A percentile compares a stretch with the other conserved stretches of the same genome.
phyloP scores from a whole-genome alignment of 2,113 vertebrate genomes.

The Callipepla californica region DNA sequence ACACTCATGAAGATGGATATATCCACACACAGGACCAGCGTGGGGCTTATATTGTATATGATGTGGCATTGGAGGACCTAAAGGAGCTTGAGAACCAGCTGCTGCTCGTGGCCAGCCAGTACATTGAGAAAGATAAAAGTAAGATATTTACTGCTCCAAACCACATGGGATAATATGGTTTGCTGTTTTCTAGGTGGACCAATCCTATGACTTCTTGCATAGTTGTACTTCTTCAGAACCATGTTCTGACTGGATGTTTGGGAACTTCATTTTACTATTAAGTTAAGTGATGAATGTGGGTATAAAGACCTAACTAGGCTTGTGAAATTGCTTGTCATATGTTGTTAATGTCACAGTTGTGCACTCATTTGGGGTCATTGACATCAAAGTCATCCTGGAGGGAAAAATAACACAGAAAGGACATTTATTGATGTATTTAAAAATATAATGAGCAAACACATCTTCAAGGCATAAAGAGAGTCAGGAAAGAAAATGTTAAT shows the following conservation, averaged over 20 bases:
- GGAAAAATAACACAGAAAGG: neutral
- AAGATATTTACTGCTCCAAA: neutral
- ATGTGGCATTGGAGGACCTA: constrained; percentile 78
- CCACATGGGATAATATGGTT: neutral
- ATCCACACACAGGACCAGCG: constrained; percentile 78
- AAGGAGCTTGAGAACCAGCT: constrained; percentile 74
- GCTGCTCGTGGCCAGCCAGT: constrained; percentile 77
- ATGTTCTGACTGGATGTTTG: neutral
- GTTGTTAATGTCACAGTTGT: constrained; percentile 2
- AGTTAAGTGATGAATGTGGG: neutral
- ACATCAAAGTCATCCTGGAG: constrained; percentile 13
- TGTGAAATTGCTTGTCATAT: constrained; percentile 2
- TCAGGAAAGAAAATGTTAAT: neutral
- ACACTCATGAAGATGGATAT: constrained; percentile 55
- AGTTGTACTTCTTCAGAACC: neutral
- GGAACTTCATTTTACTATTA: neutral
- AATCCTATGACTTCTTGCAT: neutral
- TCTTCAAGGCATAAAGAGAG: neutral
- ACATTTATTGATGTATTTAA: neutral
- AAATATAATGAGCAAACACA: neutral
- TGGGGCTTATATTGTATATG: constrained; percentile 73
- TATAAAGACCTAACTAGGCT: neutral
- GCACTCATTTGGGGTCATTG: neutral
- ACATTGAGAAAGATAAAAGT: constrained; percentile 73
- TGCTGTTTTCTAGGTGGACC: neutral